Evolutionary conservation across 2,888 invertebrate species (phyloP), one percentile per base, ranked within the genome.

Genomic region (Pyrrhia umbra): DNA sequence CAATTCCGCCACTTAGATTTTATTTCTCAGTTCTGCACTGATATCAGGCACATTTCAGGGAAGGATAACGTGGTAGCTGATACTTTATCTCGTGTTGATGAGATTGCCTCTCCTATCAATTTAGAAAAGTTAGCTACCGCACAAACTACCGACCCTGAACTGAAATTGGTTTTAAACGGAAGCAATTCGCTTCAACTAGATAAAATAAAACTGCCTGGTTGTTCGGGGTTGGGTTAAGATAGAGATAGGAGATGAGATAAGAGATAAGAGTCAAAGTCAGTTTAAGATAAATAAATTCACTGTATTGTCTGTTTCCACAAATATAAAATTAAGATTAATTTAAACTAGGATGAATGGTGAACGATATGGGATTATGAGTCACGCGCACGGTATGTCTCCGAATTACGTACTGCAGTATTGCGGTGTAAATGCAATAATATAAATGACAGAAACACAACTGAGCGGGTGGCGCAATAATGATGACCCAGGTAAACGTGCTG

Each of bases 161-260:
- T 42, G 13, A 42, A 8, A 3, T 25, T 40, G 40, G 39, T 51
- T 10, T 47, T 77, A 16, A 37, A 51, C 2, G 55, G 30, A 23
- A 64, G 59, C 34, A 52, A 51, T 6, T 77, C 79, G 0, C 71
- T 83, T n/a, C 59, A 64, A n/a, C 54, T 80, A 0, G 10, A 43
- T 4, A 71, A 67, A 57, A 27, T 58, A 6, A 55, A 16, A 2
- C 50, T 68, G 1, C 71, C 75, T 49, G 70, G 59, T 0, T n/a
- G n/a, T n/a, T n/a, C n/a, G n/a, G n/a, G n/a, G n/a, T n/a, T n/a
- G n/a, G n/a, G n/a, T n/a, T n/a, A n/a, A n/a, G n/a, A n/a, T n/a
- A n/a, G n/a, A n/a, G n/a, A n/a, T n/a, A n/a, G n/a, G n/a, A n/a
- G 10, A 18, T 40, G 9, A 39, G 39, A 39, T 39, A 39, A 39